Evolutionary conservation across 2,888 invertebrate genomes (phyloP).

Genomic region (Furcula furcula): DNA sequence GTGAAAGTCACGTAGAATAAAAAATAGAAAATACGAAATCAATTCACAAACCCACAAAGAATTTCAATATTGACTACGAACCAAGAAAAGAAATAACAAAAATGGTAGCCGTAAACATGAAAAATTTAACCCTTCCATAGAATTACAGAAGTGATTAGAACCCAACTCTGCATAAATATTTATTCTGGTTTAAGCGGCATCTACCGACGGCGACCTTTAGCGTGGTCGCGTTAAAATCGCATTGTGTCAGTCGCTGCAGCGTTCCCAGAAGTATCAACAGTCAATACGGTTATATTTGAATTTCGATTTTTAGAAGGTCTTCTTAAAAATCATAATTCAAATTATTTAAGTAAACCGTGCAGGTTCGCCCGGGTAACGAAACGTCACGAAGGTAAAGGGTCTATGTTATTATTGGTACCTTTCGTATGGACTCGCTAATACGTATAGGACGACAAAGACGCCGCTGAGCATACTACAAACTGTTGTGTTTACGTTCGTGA

Average conservation of each 20-base stretch:
- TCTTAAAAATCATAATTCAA: conserved; percentile 47
- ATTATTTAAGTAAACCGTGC: conserved; percentile 46
- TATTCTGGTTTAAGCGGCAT: conserved; percentile 41
- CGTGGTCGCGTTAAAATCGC: conserved; percentile 57
- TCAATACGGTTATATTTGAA: too few relatives aligned
- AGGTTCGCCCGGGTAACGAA: conserved; percentile 28
- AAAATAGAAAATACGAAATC: conserved; percentile 15
- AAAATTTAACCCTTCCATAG: conserved; percentile 45
- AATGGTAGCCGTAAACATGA: conserved; percentile 44
- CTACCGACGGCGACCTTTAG: conserved; percentile 45
- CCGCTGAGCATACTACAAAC: conserved; percentile 29
- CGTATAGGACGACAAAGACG: conserved; percentile 41
- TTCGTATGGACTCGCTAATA: conserved; percentile 54
- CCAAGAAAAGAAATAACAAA: conserved; percentile 32
- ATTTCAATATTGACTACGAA: conserved; percentile 36
- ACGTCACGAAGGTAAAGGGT: conserved; percentile 52
- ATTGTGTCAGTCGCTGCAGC: conserved; percentile 33
- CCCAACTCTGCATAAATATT: conserved; percentile 37
- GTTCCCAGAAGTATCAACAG: conserved; percentile 65
- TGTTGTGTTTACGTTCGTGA: conserved; percentile 22
- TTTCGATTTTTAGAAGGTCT: too few relatives aligned
- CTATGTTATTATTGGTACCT: conserved; percentile 31
- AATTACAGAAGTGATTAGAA: conserved; percentile 66
- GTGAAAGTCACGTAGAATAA: too few relatives aligned
- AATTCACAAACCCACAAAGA: conserved; percentile 18